Evolutionary conservation across 2,113 vertebrate species (phyloP).

Genomic region (Stomatorhinus ivindoensis): DNA sequence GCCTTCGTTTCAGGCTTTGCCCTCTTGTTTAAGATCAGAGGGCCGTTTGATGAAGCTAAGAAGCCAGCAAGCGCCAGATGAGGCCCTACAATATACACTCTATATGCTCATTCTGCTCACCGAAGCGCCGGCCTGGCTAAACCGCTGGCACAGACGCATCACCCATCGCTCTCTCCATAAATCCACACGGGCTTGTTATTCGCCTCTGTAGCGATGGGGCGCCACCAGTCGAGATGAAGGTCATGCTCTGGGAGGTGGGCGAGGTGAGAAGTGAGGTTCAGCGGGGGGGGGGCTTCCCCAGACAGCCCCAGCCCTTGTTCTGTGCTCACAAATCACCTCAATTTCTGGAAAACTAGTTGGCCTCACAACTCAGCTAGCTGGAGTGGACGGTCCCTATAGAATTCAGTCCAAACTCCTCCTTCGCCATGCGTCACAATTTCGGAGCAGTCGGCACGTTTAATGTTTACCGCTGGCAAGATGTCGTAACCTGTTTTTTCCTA

Average conservation of each 20-base stretch:
- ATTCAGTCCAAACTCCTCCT: not conserved
- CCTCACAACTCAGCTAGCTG: not conserved
- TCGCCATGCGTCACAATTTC: not conserved
- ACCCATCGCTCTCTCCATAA: not conserved
- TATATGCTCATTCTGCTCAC: not conserved
- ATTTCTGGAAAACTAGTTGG: slow-evolving; percentile 10
- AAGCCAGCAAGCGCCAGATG: not conserved
- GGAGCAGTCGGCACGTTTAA: not conserved
- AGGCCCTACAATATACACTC: not conserved
- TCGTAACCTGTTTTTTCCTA: not conserved
- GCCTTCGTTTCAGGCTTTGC: not conserved
- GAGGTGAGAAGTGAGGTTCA: not conserved
- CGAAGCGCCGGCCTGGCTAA: not conserved
- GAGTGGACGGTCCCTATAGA: not conserved
- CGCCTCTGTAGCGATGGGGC: not conserved
- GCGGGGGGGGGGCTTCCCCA: not conserved
- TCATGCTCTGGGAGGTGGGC: not conserved
- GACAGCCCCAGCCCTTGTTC: not conserved
- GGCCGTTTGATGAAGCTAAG: not conserved
- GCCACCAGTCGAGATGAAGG: slow-evolving; percentile 11
- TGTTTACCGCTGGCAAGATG: not conserved
- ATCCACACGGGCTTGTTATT: not conserved
- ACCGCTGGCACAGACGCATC: not conserved
- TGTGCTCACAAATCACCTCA: slow-evolving; percentile 3
- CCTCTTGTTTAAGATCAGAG: not conserved